Evolutionary conservation across 2,113 vertebrate species (phyloP).

Genomic region (Otolemur garnettii): DNA sequence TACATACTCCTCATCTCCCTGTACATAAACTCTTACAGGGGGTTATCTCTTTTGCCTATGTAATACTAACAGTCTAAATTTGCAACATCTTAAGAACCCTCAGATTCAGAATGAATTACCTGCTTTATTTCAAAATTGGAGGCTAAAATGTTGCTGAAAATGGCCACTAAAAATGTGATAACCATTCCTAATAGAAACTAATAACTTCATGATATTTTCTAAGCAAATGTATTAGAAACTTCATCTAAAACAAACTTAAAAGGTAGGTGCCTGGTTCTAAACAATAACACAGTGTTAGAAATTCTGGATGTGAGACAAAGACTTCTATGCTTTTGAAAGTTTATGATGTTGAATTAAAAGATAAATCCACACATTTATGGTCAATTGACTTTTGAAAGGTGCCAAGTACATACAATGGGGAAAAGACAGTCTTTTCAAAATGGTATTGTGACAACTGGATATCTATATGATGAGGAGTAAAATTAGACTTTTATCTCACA

Average conservation of each 20-base stretch:
- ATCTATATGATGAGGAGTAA: not conserved
- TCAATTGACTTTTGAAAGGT: not conserved
- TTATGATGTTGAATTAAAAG: not conserved
- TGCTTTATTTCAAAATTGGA: not conserved
- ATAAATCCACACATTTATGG: not conserved
- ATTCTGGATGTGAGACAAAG: not conserved
- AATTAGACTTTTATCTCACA: not conserved
- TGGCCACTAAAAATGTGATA: not conserved
- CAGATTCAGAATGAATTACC: not conserved
- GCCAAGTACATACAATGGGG: not conserved
- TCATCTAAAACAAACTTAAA: not conserved
- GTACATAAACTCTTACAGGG: not conserved
- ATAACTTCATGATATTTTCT: not conserved
- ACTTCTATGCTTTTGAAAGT: conserved; percentile 21
- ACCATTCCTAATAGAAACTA: not conserved
- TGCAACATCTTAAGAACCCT: not conserved
- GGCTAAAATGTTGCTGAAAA: not conserved
- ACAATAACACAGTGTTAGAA: not conserved
- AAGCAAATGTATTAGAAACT: not conserved
- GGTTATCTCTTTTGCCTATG: not conserved
- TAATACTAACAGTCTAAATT: not conserved
- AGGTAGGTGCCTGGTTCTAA: not conserved
- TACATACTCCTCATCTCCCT: not conserved
- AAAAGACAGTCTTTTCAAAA: not conserved
- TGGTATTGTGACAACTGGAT: not conserved